phyloP scores from a whole-genome alignment of 2,797 vertebrate genomes.

The Acanthurus lineatus region DNA sequence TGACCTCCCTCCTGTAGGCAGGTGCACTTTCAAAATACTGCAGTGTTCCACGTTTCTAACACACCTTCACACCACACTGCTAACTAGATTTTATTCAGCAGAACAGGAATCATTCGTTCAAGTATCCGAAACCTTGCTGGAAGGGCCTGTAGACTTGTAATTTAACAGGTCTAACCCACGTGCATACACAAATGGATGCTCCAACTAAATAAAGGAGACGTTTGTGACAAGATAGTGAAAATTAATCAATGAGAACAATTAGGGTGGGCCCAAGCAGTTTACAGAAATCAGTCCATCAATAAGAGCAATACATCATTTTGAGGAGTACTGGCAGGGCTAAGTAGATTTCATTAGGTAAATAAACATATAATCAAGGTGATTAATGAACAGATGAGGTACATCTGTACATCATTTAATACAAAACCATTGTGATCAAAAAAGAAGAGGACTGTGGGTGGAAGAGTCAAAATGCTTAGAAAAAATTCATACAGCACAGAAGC shows the following conservation, averaged over 20 bases:
- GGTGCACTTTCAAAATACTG: slow-evolving; percentile 11
- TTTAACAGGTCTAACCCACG: slow-evolving; percentile 1
- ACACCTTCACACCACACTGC: not conserved
- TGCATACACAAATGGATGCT: slow-evolving; percentile 23
- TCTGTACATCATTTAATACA: slow-evolving; percentile 63
- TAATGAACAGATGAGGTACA: slow-evolving; percentile 82
- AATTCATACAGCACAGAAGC: not conserved
- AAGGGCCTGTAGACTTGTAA: not conserved
- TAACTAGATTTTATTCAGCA: slow-evolving; percentile 2
- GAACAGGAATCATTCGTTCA: not conserved
- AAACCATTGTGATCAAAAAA: slow-evolving; percentile 61
- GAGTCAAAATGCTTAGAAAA: slow-evolving; percentile 7
- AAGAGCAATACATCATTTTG: slow-evolving; percentile 83
- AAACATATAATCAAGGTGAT: slow-evolving; percentile 86
- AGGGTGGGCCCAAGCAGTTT: slow-evolving; percentile 77
- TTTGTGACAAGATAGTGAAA: slow-evolving; percentile 79
- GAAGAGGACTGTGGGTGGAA: slow-evolving; percentile 47
- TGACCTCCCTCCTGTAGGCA: slow-evolving; percentile 7
- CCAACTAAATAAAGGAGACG: slow-evolving; percentile 71
- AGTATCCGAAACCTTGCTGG: not conserved
- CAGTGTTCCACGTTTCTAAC: not conserved
- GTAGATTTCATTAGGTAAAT: slow-evolving; percentile 84
- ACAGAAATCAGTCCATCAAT: slow-evolving; percentile 81
- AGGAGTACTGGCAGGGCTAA: slow-evolving; percentile 79
- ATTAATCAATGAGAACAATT: slow-evolving; percentile 86